Conservation (phyloP, 2,888 invertebrate genomes). For the Lymantria monacha region DNA sequence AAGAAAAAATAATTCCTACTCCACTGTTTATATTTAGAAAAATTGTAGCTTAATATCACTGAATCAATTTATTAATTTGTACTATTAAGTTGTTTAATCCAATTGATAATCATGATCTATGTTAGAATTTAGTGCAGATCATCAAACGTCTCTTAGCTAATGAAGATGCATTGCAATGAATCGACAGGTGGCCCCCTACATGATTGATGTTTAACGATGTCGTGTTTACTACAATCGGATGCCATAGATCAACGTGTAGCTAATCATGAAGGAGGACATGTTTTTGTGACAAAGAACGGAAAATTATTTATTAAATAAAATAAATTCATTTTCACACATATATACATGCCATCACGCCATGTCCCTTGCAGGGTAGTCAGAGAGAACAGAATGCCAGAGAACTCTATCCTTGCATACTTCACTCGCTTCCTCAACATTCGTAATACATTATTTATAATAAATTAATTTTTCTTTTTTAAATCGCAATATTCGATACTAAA, state of each 20-base stretch:
- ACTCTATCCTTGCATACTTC: too few relatives aligned
- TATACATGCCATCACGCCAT: too few relatives aligned
- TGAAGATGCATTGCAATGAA: conserved; percentile 68
- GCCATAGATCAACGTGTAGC: conserved; percentile 21
- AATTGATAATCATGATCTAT: conserved; percentile 19
- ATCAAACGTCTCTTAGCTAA: conserved; percentile 55
- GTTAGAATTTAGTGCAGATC: conserved; percentile 60
- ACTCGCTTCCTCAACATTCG: too few relatives aligned
- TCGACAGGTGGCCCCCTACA: conserved; percentile 69
- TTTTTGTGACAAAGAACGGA: neutral
- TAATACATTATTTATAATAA: too few relatives aligned
- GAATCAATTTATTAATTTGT: neutral
- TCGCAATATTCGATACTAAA: too few relatives aligned
- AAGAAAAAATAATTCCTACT: too few relatives aligned
- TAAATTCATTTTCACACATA: too few relatives aligned
- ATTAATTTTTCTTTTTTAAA: too few relatives aligned
- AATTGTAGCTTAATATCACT: neutral
- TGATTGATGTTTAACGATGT: conserved; percentile 57
- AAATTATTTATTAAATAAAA: neutral
- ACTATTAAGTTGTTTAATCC: neutral
- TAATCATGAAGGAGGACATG: neutral
- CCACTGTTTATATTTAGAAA: neutral
- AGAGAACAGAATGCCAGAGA: too few relatives aligned
- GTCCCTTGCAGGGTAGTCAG: too few relatives aligned
- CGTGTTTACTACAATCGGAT: conserved; percentile 31